Base-by-base conservation (phyloP, 2,797 vertebrate genomes). In the Danio choprae region DNA sequence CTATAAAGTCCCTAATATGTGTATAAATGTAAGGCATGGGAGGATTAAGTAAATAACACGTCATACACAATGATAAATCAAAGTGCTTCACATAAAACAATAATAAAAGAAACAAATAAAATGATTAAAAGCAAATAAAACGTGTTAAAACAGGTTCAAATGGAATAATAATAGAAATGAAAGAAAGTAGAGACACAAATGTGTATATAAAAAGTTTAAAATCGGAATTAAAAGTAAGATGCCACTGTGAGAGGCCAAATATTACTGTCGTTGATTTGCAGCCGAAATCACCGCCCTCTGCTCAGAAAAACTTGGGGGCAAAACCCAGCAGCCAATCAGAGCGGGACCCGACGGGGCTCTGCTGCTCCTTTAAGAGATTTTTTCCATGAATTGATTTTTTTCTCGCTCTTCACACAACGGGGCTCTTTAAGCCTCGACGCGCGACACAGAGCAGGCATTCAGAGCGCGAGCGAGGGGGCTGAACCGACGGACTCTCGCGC, bases 381-480 rank as follows among this genome's bases (percentile, higher is more conserved):
- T 93, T 93, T 92, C 90, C 92, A 88, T 92, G 91, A 85, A 77
- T 84, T 81, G 81, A 76, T 84, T 81, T 85, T 92, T 91, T 87
- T 83, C 84, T 79, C 81, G 40, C 84, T 91, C 80, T 86, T 86
- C 87, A 89, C 90, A 95, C 93, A 94, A 95, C 90, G 91, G 92
- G 89, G 90, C 89, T 86, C 93, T 94, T 94, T 94, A 94, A 95
- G 92, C 87, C 89, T 86, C 83, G 87, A 85, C 72, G 79, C 86
- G 84, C 70, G 87, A 92, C 92, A 95, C 93, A 94, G 93, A 94
- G 93, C 91, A 80, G 87, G 90, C 93, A 95, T 95, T 95, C 92
- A 95, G 94, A 89, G 87, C 83, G 91, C 87, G 79, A 85, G 88
- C 78, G 83, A 84, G 85, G 76, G 86, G 82, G 83, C 80, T 74